Evolutionary conservation across 2,888 invertebrate genomes (phyloP).

Genomic region (Eupeodes latifasciatus): DNA sequence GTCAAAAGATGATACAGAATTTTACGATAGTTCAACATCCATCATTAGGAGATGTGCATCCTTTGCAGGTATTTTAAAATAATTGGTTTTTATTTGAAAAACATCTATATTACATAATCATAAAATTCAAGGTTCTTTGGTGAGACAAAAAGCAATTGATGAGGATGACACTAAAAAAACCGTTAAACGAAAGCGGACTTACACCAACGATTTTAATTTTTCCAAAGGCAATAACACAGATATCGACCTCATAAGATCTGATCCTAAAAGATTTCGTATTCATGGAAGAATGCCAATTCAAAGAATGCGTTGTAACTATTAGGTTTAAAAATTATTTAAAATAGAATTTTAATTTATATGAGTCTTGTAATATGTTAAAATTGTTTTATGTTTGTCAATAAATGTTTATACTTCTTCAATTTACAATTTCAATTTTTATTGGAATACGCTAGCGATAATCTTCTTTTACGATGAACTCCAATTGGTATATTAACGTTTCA

Average conservation of each 20-base stretch:
- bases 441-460: background rate
- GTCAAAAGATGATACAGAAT: slow-evolving; percentile 35
- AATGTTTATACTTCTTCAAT: background rate
- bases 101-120: background rate
- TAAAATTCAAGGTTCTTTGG: slow-evolving; percentile 79
- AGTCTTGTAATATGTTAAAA: background rate
- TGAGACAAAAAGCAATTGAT: slow-evolving; percentile 77
- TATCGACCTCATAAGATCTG: slow-evolving; percentile 73
- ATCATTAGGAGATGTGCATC: slow-evolving; percentile 82
- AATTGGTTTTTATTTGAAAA: background rate
- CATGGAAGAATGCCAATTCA: slow-evolving; percentile 82
- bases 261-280: slow-evolving; percentile 82
- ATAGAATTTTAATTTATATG: slow-evolving; percentile 13
- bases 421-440: no score
- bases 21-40: slow-evolving; percentile 77
- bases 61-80: slow-evolving; percentile 79
- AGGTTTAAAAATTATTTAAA: slow-evolving; percentile 42
- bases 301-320: slow-evolving; percentile 81
- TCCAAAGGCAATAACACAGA: slow-evolving; percentile 54
- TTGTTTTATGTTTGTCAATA: slow-evolving; percentile 25
- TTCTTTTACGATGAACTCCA: no score
- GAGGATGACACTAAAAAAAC: slow-evolving; percentile 77
- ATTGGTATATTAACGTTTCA: no score
- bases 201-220: slow-evolving; percentile 78
- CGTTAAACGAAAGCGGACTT: slow-evolving; percentile 81